A percentile compares a stretch with the other conserved stretches of the same genome.
Conservation (phyloP, 2,888 invertebrate species). For the Lordiphosa andalusiaca region DNA sequence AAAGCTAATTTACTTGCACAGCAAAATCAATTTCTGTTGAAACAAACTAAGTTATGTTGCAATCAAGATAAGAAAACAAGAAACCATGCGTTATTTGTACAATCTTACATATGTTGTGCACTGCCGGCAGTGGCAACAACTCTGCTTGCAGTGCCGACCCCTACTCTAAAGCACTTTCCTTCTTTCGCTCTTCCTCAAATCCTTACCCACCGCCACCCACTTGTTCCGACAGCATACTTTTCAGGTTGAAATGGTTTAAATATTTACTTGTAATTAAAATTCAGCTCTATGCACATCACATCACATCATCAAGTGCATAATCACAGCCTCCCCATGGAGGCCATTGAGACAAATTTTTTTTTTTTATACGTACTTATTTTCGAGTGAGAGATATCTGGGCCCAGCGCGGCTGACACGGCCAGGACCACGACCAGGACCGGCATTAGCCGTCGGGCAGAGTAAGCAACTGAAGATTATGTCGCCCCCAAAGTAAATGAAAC, state of each 20-base stretch:
- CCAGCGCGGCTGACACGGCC: constrained; percentile 45
- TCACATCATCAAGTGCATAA: constrained; percentile 68
- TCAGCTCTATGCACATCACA: constrained; percentile 69
- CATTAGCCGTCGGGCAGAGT: constrained; percentile 45
- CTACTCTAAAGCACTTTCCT: no score
- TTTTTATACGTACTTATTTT: constrained; percentile 7
- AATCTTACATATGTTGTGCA: no score
- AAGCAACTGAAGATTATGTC: constrained; percentile 67
- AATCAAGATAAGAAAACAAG: no score
- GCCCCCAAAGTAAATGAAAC: constrained; percentile 73
- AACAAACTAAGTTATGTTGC: no score
- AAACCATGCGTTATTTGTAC: no score
- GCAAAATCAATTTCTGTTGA: no score
- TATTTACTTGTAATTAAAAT: constrained; percentile 74
- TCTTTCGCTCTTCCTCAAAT: no score
- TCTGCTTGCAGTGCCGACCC: no score
- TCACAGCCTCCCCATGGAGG: constrained; percentile 58
- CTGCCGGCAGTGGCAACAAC: no score
- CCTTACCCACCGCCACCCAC: constrained; percentile 4
- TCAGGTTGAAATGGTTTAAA: constrained; percentile 54
- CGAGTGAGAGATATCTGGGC: constrained; percentile 32
- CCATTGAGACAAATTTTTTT: constrained; percentile 66
- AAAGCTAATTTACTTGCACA: no score
- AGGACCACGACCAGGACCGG: constrained; percentile 15
- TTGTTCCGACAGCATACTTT: constrained; percentile 19